Evolutionary conservation across 2,888 invertebrate genomes (phyloP).

Genomic region (Gryllus longicercus): DNA sequence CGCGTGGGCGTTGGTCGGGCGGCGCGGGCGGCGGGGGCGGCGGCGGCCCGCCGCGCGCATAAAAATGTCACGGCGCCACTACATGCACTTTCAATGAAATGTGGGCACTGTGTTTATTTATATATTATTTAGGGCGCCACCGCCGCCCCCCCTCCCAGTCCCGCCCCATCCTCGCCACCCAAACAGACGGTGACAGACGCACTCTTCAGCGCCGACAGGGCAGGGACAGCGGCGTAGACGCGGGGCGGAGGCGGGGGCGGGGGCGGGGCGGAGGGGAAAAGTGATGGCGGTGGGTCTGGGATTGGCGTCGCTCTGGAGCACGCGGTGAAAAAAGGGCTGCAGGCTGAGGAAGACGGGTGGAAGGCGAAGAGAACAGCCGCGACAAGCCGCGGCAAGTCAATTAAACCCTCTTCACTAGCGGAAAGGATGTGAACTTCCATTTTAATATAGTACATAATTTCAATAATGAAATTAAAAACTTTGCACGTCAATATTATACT

Average conservation of each 20-base stretch:
- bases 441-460: no score
- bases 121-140: conserved; percentile 1
- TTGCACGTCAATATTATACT: no score
- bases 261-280: background rate
- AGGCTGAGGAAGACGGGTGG: no score
- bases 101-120: conserved; percentile 8
- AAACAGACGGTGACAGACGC: background rate
- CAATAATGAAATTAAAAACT: no score
- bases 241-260: background rate
- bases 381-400: no score
- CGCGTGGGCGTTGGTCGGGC: background rate
- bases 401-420: no score
- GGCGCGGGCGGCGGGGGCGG: background rate
- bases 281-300: background rate
- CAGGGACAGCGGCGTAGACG: background rate
- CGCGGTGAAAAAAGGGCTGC: background rate
- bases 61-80: conserved; percentile 2
- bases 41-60: background rate
- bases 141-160: background rate
- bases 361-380: no score
- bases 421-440: no score
- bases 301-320: background rate
- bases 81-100: conserved; percentile 8
- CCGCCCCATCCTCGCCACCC: background rate
- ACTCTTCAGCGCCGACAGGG: background rate